These are phyloP conservation scores for Agriopis aurantiaria DNA, from an alignment of 2,888 invertebrate species.

Conservation along the genomic window DNA sequence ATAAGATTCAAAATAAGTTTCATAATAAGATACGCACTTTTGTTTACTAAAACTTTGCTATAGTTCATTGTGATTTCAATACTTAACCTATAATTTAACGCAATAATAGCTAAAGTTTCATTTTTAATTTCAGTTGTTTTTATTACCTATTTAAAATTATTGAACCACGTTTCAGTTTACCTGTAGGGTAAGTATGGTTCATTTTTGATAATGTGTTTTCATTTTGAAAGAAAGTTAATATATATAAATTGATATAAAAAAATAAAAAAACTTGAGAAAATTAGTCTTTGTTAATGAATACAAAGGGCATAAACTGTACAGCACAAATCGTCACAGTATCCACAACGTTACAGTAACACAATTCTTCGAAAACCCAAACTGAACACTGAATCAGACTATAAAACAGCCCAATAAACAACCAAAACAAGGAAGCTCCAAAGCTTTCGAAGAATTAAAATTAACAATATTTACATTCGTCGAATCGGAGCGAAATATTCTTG, in stretches of 20 bases:
- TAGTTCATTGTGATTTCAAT: too few relatives aligned
- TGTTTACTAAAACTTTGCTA: too few relatives aligned
- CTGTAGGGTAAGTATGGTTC: too few relatives aligned
- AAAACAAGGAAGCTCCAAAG: conserved; percentile 11
- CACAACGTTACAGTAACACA: background rate
- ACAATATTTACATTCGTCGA: conserved; percentile 23
- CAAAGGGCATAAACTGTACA: background rate
- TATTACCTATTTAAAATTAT: too few relatives aligned
- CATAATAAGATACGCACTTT: too few relatives aligned
- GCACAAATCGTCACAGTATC: background rate
- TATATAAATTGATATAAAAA: too few relatives aligned
- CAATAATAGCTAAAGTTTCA: background rate
- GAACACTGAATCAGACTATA: background rate
- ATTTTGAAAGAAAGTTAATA: too few relatives aligned
- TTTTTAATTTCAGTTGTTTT: too few relatives aligned
- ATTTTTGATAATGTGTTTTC: too few relatives aligned
- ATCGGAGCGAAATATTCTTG: conserved; percentile 21
- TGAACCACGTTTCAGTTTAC: too few relatives aligned
- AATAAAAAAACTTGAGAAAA: background rate
- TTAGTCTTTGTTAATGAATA: conserved; percentile 8
- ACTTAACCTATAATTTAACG: too few relatives aligned
- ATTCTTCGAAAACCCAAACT: background rate
- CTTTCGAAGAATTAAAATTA: conserved; percentile 13
- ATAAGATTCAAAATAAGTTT: too few relatives aligned
- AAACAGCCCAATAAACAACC: background rate